phyloP scores from a whole-genome alignment of 2,113 vertebrate genomes.

The Rhizomys pruinosus region DNA sequence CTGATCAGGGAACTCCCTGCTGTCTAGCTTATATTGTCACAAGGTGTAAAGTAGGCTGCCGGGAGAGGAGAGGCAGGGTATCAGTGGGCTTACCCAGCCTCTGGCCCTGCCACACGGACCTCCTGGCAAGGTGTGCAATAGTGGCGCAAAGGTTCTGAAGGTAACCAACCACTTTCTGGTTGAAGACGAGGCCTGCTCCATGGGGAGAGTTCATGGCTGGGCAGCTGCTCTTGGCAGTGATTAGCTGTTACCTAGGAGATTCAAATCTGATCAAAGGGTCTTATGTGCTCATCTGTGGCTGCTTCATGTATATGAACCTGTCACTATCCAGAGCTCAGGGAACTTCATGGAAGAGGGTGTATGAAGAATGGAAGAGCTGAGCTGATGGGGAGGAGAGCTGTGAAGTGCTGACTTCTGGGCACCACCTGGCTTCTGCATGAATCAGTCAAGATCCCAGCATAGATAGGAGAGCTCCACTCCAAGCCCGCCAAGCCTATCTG shows the following conservation, averaged over 20 bases:
- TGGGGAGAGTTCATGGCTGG: not conserved
- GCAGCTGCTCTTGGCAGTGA: not conserved
- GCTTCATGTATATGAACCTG: not conserved
- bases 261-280: too few relatives aligned
- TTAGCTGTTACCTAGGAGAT: too few relatives aligned
- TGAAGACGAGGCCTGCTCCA: too few relatives aligned
- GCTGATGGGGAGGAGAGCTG: too few relatives aligned
- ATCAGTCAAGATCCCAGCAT: not conserved
- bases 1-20: not conserved
- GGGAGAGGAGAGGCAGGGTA: too few relatives aligned
- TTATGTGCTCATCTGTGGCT: not conserved
- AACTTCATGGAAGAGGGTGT: not conserved
- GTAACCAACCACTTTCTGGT: too few relatives aligned
- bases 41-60: too few relatives aligned
- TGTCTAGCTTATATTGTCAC: not conserved
- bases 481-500: not conserved
- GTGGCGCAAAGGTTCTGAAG: not conserved
- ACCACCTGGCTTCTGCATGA: fast-evolving
- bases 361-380: not conserved
- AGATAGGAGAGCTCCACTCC: not conserved
- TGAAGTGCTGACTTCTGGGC: not conserved
- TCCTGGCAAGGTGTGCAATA: not conserved
- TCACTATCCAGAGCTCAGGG: not conserved
- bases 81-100: too few relatives aligned
- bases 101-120: not conserved